Percentiles rank a stretch among this genome's conserved stretches.
Conservation (phyloP, 2,797 vertebrate species). For the Pelodytes ibericus region DNA sequence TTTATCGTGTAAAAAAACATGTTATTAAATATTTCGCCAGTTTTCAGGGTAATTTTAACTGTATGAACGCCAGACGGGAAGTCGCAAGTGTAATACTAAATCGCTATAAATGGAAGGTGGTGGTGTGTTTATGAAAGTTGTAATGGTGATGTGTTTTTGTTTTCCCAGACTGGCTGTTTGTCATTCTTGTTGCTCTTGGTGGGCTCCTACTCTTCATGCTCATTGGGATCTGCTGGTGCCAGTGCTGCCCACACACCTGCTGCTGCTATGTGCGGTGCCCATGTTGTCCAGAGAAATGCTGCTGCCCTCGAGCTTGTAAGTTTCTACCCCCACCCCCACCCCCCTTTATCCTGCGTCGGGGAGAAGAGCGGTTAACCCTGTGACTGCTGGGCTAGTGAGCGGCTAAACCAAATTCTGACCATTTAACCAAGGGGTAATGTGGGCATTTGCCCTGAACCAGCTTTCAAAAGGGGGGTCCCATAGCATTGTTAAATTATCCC, state of each 20-base stretch:
- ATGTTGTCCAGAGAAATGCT: slow-evolving; percentile 89
- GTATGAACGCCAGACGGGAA: too few species aligned
- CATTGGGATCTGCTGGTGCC: slow-evolving; percentile 90
- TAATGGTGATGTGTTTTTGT: slow-evolving; percentile 2
- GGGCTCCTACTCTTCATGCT: slow-evolving; percentile 78
- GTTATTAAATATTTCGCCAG: too few species aligned
- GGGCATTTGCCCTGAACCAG: too few species aligned
- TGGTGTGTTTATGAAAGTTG: neutral
- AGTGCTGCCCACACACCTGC: slow-evolving; percentile 92
- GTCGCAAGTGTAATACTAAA: too few species aligned
- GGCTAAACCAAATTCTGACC: too few species aligned
- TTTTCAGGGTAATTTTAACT: too few species aligned
- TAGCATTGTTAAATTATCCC: too few species aligned
- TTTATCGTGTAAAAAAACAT: too few species aligned
- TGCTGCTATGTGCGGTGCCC: slow-evolving; percentile 91
- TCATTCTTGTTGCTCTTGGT: slow-evolving; percentile 81
- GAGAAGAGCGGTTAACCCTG: neutral
- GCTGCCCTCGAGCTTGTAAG: slow-evolving; percentile 88
- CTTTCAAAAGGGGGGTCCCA: too few species aligned
- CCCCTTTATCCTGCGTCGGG: neutral
- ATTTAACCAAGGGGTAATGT: too few species aligned
- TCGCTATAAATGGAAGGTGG: too few species aligned
- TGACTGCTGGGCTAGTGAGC: too few species aligned
- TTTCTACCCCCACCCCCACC: neutral
- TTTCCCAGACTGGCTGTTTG: slow-evolving; percentile 87